Base-by-base conservation (phyloP, 2,113 vertebrate species). In the Actinemys pallida region DNA sequence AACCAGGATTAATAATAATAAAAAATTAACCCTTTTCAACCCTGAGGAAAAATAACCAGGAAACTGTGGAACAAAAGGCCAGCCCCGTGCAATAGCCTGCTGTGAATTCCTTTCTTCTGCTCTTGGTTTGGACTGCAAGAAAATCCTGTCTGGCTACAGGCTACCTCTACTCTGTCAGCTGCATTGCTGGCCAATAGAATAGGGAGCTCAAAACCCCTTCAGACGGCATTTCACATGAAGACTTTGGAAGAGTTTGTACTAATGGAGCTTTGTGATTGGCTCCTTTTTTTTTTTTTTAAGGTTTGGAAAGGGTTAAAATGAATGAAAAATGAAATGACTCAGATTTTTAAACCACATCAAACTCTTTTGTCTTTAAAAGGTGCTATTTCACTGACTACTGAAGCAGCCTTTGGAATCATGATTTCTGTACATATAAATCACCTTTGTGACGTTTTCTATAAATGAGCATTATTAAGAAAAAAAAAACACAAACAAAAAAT, bases 361-460 rank as follows among this genome's bases (percentile, higher is more conserved):
- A 96, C 96, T 96, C 95, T 97, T 95, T 94, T 95, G 96, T 95
- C 95, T 98, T 96, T 96, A 97, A 93, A 98, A 98, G 99, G 99
- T 99, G 99, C 99, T 99, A 98, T 97, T 97, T 97, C 98, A 97
- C 97, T 98, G 98, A 99, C 97, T 96, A 96, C 98, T 96, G 97
- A 98, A 96, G 98, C 98, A 96, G 96, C 98, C 97, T 96, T 97
- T 92, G 97, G 95, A 96, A 94, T 95, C 8, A 57, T 96, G 94
- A 97, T 98, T 98, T 91, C 93, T 98, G 97, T 98, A 98, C 95
- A 98, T 97, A 98, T 95, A 94, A 2, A 76, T 95, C 96, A 95
- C 97, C 98, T 98, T 98, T 98, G 97, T 97, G 97, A 97, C 93
- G 95, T 95, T 98, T 98, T 98, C 98, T 98, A 98, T 95, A 92